A percentile compares a stretch with the other conserved stretches of the same genome.
Evolutionary conservation across 2,113 vertebrate genomes (phyloP).

Genomic region (Maccullochella peelii): DNA sequence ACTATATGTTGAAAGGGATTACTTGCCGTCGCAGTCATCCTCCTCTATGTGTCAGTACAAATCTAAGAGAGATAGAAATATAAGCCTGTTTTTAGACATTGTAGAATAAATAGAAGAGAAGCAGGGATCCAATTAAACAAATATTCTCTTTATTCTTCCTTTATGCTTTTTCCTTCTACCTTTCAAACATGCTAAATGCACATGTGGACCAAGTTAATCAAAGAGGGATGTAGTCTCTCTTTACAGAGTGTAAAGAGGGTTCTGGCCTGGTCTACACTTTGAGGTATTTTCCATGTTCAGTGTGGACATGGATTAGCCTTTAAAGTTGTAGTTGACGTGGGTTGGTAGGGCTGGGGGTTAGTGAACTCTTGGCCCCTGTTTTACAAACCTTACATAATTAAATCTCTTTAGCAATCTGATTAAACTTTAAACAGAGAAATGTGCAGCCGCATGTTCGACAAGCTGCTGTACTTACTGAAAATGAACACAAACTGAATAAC

Average conservation of each 20-base stretch:
- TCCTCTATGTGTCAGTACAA: constrained; percentile 25
- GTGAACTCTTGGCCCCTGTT: constrained; percentile 19
- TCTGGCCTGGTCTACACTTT: background rate
- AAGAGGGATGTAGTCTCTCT: background rate
- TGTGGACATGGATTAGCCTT: constrained; percentile 30
- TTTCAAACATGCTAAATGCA: background rate
- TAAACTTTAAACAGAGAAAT: background rate
- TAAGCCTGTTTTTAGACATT: background rate
- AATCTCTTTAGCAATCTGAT: background rate
- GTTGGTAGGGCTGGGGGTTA: constrained; percentile 9
- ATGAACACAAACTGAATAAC: background rate
- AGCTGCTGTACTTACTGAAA: background rate
- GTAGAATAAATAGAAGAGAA: background rate
- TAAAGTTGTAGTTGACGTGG: background rate
- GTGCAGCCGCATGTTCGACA: background rate
- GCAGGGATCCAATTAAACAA: background rate
- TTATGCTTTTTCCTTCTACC: background rate
- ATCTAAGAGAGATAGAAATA: constrained; percentile 1
- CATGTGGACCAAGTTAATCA: background rate
- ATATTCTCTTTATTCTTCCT: background rate
- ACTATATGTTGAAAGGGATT: constrained; percentile 89
- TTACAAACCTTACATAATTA: constrained; percentile 39
- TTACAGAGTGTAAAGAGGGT: background rate
- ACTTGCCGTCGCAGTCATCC: constrained; percentile 79
- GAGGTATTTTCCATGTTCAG: background rate